Conservation (phyloP, 2,113 vertebrate species). For the Nyctereutes procyonoides region DNA sequence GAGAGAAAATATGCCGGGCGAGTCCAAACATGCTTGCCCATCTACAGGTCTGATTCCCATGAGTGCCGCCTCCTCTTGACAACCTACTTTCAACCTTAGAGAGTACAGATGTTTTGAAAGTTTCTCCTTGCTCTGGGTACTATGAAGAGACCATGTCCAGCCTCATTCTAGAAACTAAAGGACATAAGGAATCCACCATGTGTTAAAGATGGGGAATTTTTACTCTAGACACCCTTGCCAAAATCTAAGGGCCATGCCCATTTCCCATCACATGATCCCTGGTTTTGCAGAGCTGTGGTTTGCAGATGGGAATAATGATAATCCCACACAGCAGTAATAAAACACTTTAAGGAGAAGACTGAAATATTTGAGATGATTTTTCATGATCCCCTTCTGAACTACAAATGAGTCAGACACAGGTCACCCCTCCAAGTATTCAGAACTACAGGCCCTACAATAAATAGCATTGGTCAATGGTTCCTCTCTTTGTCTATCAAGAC, state of each 20-base stretch:
- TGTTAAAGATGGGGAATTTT: background rate
- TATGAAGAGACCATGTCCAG: background rate
- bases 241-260: background rate
- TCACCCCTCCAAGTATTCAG: constrained; percentile 41
- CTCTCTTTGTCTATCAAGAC: background rate
- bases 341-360: constrained; percentile 59
- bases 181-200: background rate
- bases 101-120: background rate
- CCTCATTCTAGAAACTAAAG: background rate
- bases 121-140: background rate
- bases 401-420: constrained; percentile 68
- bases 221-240: background rate
- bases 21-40: constrained; percentile 21
- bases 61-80: background rate
- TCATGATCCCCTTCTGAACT: constrained; percentile 67
- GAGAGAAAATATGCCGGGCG: constrained; percentile 62
- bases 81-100: background rate
- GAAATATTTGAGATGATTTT: constrained; percentile 77
- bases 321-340: constrained; percentile 53
- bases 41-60: constrained; percentile 22
- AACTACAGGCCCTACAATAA: background rate
- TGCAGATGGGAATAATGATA: constrained; percentile 70
- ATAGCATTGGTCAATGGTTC: background rate
- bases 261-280: constrained; percentile 44
- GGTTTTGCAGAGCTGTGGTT: constrained; percentile 65